Evolutionary conservation across 2,888 invertebrate species (phyloP), one percentile per base, ranked within the genome.

Genomic region (Hypsopygia costalis): DNA sequence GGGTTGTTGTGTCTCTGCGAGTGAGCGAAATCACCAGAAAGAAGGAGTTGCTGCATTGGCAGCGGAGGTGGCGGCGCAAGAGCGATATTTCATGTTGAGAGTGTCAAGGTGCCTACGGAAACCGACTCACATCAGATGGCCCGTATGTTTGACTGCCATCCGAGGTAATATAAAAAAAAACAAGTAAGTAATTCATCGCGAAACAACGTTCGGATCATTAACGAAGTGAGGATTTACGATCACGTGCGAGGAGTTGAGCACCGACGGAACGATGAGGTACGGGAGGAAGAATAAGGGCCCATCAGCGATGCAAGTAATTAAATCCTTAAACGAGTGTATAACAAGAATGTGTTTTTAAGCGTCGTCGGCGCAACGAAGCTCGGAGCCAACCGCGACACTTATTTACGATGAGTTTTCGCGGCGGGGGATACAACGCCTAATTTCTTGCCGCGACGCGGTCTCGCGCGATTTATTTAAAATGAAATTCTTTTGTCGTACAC

Each of bases 331-430:
- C 77, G 82, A 83, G 80, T 83, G 83, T 85, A 81, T 81, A 80
- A 80, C 77, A 81, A 85, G 81, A 78, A 79, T 79, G 69, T 77
- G 74, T 76, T 76, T 79, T 77, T 69, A 73, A 77, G 67, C 70
- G 62, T 71, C 62, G 65, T 59, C 66, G 60, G 68, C 70, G 61
- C 68, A 65, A 64, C 59, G 62, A 56, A 54, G 69, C 54, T 64
- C 64, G 60, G 53, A 62, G 58, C 61, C 67, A 60, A 56, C 67
- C 69, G 74, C 73, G 79, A 83, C 82, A 79, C 71, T 78, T 85
- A 85, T 87, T 86, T 81, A 86, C 81, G 86, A 82, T 66, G 81
- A 80, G 85, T 76, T 76, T 81, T 85, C 88, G 76, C 88, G 79
- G 79, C 86, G 73, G 88, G 87, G 75, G 83, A 75, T 71, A 71